phyloP scores from a whole-genome alignment of 2,797 vertebrate species.

The Vultur gryphus region DNA sequence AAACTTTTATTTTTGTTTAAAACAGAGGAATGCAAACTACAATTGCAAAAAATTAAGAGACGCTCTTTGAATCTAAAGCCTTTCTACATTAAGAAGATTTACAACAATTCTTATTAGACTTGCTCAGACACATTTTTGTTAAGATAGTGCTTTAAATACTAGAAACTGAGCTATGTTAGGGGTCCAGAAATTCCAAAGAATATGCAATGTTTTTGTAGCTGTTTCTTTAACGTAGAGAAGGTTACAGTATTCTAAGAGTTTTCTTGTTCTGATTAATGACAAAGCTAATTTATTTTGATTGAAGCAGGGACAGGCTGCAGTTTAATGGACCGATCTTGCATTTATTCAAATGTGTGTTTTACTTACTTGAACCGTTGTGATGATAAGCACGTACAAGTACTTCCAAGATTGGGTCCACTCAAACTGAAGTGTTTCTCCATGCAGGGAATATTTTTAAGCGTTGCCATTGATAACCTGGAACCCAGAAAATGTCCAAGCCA shows the following conservation, averaged over 20 bases:
- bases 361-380: background rate
- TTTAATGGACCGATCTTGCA: background rate
- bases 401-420: background rate
- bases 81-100: background rate
- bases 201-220: background rate
- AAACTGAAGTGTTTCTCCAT: background rate
- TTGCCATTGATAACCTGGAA: background rate
- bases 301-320: background rate
- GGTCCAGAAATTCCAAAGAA: background rate
- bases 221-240: background rate
- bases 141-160: background rate
- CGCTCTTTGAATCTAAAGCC: background rate
- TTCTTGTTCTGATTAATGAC: background rate
- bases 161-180: background rate
- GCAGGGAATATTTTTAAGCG: background rate
- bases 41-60: background rate
- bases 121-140: background rate
- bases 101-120: background rate
- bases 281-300: background rate
- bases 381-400: background rate
- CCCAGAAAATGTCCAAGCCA: background rate
- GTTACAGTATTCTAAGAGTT: background rate
- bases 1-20: background rate
- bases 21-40: background rate
- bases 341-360: background rate